phyloP scores from a whole-genome alignment of 2,113 vertebrate species.

The Heterotis niloticus region DNA sequence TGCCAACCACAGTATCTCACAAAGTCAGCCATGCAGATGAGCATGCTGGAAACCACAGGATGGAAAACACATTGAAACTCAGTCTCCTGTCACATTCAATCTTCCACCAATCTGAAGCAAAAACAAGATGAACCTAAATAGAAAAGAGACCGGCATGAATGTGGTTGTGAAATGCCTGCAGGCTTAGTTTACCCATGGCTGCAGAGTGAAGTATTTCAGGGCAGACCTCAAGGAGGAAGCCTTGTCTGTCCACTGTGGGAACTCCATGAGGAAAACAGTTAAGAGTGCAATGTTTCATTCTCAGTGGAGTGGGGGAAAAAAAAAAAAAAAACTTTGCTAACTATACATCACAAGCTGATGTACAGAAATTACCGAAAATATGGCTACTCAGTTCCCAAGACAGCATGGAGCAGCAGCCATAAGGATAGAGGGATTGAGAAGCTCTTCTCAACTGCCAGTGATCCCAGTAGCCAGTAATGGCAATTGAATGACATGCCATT shows the following conservation, averaged over 20 bases:
- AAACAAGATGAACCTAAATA: not conserved
- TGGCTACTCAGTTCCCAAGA: not conserved
- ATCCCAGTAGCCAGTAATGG: no score
- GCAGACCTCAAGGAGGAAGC: not conserved
- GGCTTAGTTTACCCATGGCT: not conserved
- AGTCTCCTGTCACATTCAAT: conserved; percentile 14
- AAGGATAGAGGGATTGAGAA: no score
- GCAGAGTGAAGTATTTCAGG: not conserved
- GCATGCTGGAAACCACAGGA: not conserved
- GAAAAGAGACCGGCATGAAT: not conserved
- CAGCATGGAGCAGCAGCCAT: no score
- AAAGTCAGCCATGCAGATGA: not conserved
- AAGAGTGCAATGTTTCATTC: not conserved
- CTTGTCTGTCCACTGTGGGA: no score
- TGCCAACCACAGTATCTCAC: not conserved
- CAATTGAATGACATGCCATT: no score
- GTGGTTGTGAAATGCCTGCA: not conserved
- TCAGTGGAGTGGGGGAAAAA: not conserved
- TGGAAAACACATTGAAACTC: not conserved
- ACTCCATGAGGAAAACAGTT: no score
- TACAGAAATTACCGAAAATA: not conserved
- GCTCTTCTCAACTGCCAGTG: no score
- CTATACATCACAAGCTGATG: not conserved
- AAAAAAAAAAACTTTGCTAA: not conserved
- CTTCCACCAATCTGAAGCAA: not conserved